A percentile compares a stretch with the other conserved stretches of the same genome.
These are phyloP conservation scores for Colinus virginianus DNA, from an alignment of 2,113 vertebrate genomes.

Conservation along the genomic window DNA sequence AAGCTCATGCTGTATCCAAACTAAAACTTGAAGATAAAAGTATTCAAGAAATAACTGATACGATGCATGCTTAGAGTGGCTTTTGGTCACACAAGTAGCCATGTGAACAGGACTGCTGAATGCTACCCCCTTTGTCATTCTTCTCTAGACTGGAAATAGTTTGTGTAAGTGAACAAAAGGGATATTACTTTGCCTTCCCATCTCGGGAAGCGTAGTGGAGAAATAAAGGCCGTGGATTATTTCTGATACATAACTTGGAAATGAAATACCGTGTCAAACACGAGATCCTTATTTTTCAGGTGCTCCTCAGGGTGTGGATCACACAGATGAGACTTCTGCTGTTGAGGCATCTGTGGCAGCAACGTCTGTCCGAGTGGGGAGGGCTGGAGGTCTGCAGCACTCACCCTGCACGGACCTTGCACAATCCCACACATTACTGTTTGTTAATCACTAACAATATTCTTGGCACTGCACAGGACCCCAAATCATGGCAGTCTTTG, in stretches of 20 bases:
- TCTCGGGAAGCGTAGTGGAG: constrained; percentile 33
- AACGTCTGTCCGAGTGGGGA: background rate
- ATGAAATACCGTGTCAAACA: rapidly evolving
- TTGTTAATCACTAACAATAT: background rate
- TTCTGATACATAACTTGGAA: constrained; percentile 17
- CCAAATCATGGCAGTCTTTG: constrained; percentile 7
- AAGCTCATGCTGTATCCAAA: background rate
- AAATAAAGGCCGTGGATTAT: constrained; percentile 1
- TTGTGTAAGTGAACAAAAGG: constrained; percentile 71
- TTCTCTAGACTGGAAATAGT: constrained; percentile 71
- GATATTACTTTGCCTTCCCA: constrained; percentile 65
- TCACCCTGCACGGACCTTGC: background rate
- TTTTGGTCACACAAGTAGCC: constrained; percentile 33
- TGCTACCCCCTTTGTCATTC: constrained; percentile 58
- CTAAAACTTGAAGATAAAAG: background rate
- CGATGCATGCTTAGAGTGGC: constrained; percentile 7
- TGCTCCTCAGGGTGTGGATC: background rate
- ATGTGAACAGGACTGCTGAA: constrained; percentile 60
- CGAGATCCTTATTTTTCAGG: background rate
- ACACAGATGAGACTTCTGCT: background rate
- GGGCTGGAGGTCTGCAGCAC: background rate
- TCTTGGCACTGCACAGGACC: constrained; percentile 8
- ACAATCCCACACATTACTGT: background rate
- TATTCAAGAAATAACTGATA: constrained; percentile 28
- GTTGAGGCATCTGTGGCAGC: background rate